Conservation (phyloP, 2,797 vertebrate species). For the Pterois miles region DNA sequence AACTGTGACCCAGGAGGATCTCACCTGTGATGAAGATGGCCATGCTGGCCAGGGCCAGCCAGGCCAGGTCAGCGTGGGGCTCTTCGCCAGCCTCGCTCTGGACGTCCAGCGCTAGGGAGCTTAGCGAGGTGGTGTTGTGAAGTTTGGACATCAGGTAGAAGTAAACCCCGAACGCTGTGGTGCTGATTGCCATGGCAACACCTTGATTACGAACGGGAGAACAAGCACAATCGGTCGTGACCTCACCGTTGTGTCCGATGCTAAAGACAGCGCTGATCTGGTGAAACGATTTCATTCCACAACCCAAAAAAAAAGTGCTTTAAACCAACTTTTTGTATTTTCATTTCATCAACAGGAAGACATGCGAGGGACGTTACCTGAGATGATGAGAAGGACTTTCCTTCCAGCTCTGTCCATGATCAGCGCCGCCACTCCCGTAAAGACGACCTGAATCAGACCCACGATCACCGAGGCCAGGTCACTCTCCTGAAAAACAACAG, state of each 20-base stretch:
- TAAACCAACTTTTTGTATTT: not conserved
- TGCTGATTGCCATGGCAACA: constrained; percentile 88
- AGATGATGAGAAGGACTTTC: constrained; percentile 89
- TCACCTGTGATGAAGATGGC: constrained; percentile 91
- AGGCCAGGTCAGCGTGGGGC: constrained; percentile 77
- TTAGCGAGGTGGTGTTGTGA: constrained; percentile 55
- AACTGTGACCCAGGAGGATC: constrained; percentile 3
- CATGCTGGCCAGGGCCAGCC: constrained; percentile 91
- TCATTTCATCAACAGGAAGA: no score
- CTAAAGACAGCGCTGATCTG: no score
- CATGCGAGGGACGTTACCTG: constrained; percentile 78
- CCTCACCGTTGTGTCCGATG: not conserved
- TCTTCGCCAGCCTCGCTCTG: constrained; percentile 4
- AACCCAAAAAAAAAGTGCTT: no score
- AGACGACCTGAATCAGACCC: constrained; percentile 88
- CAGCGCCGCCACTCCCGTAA: constrained; percentile 88
- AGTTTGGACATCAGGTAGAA: constrained; percentile 82
- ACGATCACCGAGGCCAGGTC: constrained; percentile 88
- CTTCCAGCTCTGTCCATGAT: constrained; percentile 92
- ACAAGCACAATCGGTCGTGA: not conserved
- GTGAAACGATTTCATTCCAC: no score
- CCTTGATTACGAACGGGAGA: constrained; percentile 72
- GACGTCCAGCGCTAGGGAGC: constrained; percentile 5
- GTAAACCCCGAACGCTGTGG: constrained; percentile 88
- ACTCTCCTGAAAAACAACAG: constrained; percentile 82